Percentiles rank a stretch among this genome's conserved stretches.
Evolutionary conservation across 2,113 vertebrate genomes (phyloP).

Genomic region (Thermophis baileyi): DNA sequence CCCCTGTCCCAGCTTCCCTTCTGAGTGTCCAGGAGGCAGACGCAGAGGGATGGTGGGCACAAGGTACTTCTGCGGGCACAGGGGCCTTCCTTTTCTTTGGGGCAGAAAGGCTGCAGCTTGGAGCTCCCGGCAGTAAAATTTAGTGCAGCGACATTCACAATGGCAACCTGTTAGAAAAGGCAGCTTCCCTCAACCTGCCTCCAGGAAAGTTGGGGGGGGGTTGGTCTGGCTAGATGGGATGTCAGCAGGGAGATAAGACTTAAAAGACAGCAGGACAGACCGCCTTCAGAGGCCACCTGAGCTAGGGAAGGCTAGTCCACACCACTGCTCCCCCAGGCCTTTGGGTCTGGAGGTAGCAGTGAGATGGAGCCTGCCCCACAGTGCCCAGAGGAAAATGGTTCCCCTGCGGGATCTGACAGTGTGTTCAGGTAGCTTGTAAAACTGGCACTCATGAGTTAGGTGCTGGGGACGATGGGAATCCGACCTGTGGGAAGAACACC

Average conservation of each 20-base stretch:
- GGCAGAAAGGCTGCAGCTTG: background rate
- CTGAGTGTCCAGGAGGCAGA: background rate
- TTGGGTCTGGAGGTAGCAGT: background rate
- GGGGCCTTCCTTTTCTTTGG: background rate
- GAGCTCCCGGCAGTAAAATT: background rate
- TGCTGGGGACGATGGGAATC: background rate
- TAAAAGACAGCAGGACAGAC: background rate
- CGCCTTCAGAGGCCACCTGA: background rate
- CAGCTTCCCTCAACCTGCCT: background rate
- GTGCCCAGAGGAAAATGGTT: background rate
- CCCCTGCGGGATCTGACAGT: background rate
- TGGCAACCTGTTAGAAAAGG: background rate
- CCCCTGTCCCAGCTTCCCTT: background rate
- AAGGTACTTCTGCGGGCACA: background rate
- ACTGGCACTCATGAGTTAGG: background rate
- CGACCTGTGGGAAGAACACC: background rate
- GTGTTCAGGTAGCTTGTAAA: background rate
- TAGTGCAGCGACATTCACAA: background rate
- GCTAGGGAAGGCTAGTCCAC: background rate
- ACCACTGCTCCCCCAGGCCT: background rate
- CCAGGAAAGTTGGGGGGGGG: background rate
- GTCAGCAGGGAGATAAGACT: background rate
- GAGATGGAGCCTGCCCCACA: background rate
- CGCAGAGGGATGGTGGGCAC: background rate
- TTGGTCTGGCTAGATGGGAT: background rate